Base-by-base conservation (phyloP, 2,797 vertebrate species). In the Poeciliopsis paucimaculata region DNA sequence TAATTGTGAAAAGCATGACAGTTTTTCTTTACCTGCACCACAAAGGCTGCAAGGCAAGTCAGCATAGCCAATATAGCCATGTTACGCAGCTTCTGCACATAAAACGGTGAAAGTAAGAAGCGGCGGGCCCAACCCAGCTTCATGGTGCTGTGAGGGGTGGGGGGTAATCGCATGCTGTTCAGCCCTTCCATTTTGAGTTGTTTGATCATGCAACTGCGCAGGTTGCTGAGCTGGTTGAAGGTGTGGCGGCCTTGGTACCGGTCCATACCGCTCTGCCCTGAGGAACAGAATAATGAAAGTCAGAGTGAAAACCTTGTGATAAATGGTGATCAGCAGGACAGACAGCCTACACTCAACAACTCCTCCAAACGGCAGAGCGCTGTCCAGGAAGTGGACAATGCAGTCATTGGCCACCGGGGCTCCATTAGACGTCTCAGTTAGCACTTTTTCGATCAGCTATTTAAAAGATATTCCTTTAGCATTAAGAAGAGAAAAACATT, bases 331-430 rank as follows among this genome's bases (percentile, higher is more conserved):
- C 60, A 36, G 20, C 31, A 66, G 62, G 62, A 16, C 34, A 28
- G 1, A 78, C 5, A 1, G 16, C 15, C n/a, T 1, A 55, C 34
- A 86, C 96, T 96, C 82, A 98, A 98, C 97, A 0, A 98, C 96
- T 18, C 97, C 97, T 77, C 98, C 97, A 0, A 97, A 99, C 2
- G 97, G 97, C 82, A 99, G 92, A 0, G 94, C 87, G 2, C 89
- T 93, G 41, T 98, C 85, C 0, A 95, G 92, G 66, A 80, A 95
- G 87, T 98, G 97, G 64, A 97, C 94, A 16, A 98, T 86, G 34
- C 97, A 97, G 53, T 98, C 97, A 0, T 98, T 99, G 28, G 96
- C 97, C 10, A 97, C 93, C 62, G 98, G 89, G 0, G 96, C 97
- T 0, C 98, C 97, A 0, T 98, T 98, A 1, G 97, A 97, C 0